Percentiles rank a stretch among this genome's conserved stretches.
phyloP scores from a whole-genome alignment of 2,888 invertebrate genomes.

The Melipona bicolor region DNA sequence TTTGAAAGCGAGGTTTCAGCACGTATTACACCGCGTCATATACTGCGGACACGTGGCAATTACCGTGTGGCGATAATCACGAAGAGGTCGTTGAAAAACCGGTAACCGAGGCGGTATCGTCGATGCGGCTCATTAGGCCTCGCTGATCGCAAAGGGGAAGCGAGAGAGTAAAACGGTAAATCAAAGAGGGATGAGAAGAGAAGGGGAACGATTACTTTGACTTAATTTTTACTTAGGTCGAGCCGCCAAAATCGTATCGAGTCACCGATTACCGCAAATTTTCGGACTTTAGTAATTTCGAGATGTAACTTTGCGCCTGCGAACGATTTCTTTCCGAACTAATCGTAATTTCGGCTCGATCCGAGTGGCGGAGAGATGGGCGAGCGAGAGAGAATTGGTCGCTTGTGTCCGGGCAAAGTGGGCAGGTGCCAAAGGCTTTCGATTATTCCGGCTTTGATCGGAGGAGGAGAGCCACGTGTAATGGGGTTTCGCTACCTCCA shows the following conservation, averaged over 20 bases:
- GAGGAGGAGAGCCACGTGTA: conserved; percentile 60
- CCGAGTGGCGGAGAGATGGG: conserved; percentile 32
- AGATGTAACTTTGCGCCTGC: conserved; percentile 24
- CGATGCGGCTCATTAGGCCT: conserved; percentile 56
- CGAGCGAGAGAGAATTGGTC: conserved; percentile 10
- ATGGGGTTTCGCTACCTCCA: conserved; percentile 74
- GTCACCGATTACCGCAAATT: conserved; percentile 6
- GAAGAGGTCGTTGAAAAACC: conserved; percentile 60
- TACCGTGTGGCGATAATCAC: conserved; percentile 65
- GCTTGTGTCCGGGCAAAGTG: conserved; percentile 58
- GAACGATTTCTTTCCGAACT: conserved; percentile 31
- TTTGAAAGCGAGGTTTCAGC: conserved; percentile 75
- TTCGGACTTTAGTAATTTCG: conserved; percentile 4
- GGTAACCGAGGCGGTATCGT: conserved; percentile 60
- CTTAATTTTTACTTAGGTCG: conserved; percentile 15
- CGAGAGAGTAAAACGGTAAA: neutral
- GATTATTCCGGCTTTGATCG: conserved; percentile 75
- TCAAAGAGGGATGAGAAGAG: neutral
- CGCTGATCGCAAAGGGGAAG: conserved; percentile 1
- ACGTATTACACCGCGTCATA: conserved; percentile 73
- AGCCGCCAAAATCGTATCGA: neutral
- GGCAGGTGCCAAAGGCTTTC: conserved; percentile 78
- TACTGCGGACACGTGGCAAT: conserved; percentile 67
- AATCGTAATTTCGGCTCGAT: conserved; percentile 52
- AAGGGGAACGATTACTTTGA: neutral